Conservation (phyloP, 2,888 invertebrate species). For the Epistrophella euchroma region DNA sequence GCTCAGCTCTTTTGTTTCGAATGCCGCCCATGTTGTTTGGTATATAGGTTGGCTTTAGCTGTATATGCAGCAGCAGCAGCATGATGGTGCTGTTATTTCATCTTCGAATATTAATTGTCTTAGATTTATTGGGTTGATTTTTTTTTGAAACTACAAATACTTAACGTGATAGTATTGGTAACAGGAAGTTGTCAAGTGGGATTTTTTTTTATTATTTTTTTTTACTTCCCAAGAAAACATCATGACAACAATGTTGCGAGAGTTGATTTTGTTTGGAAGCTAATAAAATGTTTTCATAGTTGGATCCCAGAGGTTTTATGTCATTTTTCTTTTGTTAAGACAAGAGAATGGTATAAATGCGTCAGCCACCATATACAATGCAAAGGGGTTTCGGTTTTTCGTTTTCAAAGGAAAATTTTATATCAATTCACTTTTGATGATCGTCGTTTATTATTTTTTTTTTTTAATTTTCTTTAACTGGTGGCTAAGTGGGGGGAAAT, state of each 20-base stretch:
- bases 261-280: slow-evolving; percentile 53
- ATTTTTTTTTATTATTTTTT: slow-evolving; percentile 12
- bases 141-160: neutral
- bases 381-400: slow-evolving; percentile 22
- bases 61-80: neutral
- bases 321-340: slow-evolving; percentile 34
- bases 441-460: neutral
- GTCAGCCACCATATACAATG: slow-evolving; percentile 54
- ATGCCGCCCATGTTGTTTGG: slow-evolving; percentile 60
- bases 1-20: slow-evolving; percentile 71
- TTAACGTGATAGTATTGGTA: slow-evolving; percentile 10
- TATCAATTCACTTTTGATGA: slow-evolving; percentile 23
- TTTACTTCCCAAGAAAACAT: slow-evolving; percentile 4
- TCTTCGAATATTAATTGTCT: slow-evolving; percentile 66
- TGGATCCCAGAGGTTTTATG: slow-evolving; percentile 47
- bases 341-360: slow-evolving; percentile 20
- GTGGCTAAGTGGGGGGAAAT: slow-evolving; percentile 50
- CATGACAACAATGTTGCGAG: slow-evolving; percentile 37
- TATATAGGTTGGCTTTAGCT: slow-evolving; percentile 40
- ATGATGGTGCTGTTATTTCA: slow-evolving; percentile 23
- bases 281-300: slow-evolving; percentile 46
- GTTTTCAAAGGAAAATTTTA: neutral
- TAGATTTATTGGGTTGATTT: slow-evolving; percentile 65
- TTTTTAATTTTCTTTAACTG: slow-evolving; percentile 16
- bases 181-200: slow-evolving; percentile 61